Base-by-base conservation (phyloP, 53 echinoderm and acorn worm genomes). In the Holothuria scabra region DNA sequence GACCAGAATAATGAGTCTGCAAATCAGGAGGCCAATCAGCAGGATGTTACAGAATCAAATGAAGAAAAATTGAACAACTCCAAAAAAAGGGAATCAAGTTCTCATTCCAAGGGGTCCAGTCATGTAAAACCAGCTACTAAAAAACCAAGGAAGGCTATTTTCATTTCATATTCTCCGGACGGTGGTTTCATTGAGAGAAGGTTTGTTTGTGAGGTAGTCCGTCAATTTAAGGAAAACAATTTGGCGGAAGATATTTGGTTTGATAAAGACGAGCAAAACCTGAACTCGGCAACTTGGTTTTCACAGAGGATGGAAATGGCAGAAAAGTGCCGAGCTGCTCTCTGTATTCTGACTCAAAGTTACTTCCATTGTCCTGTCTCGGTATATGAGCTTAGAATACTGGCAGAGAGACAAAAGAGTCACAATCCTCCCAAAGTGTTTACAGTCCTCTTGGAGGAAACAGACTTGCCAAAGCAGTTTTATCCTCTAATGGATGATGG, bases 331-430 rank as follows among this genome's bases (percentile, higher is more conserved):
- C 72, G 92, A 10, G 97, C 97, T 35, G 94, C 94, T 3, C 82
- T 97, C 20, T 94, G 94, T 32, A 86, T 97, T 62, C 59, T 97
- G 31, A 88, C 93, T 24, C 81, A 86, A 34, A 94, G 97, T 65
- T 96, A 93, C 79, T 93, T 96, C 60, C 97, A 92, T 56, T 96
- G 97, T 70, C 97, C 97, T 7, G 94, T 94, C 5, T 94, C 97
- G 1, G 69, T 94, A n/a, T 97, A 97, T 71, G 97, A 97, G 74
- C 68, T 92, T 21, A 91, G 94, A 25, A 90, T 92, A 52, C 85
- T 97, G 8, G 65, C 90, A 21, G 97, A 97, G 74, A 79, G 97
- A n/a, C 91, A 90, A 60, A 69, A 60, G 46, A 67, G 86, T 0
- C 66, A 74, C 41, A 72, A 67, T 68, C 85, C 93, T 12, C 97